These are phyloP conservation scores for Sporophila hypoxantha DNA, from an alignment of 2,113 vertebrate genomes.

Conservation along the genomic window DNA sequence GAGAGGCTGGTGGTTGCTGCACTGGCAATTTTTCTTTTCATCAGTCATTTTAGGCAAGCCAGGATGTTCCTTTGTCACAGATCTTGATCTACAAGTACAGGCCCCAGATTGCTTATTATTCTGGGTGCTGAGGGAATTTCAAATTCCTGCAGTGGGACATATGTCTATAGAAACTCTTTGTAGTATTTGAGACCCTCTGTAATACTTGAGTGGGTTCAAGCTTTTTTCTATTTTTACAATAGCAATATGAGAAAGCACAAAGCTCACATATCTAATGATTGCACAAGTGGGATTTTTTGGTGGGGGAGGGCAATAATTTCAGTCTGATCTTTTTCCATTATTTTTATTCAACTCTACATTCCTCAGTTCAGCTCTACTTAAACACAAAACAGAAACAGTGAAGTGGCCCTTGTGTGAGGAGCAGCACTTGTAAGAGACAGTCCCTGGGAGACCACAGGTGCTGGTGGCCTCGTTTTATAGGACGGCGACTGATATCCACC, in stretches of 20 bases:
- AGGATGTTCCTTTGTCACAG: background rate
- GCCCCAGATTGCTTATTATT: background rate
- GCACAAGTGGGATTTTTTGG: background rate
- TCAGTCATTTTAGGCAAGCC: background rate
- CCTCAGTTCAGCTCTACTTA: background rate
- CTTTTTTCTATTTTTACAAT: constrained; percentile 4
- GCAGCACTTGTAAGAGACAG: constrained; percentile 31
- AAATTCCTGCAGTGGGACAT: background rate
- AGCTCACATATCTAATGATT: constrained; percentile 9
- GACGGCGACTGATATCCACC: constrained; percentile 16
- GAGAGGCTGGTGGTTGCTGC: background rate
- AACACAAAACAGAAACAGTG: background rate
- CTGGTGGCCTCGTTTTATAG: constrained; percentile 7
- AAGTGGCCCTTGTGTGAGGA: background rate
- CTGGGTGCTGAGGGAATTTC: background rate
- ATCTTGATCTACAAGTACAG: background rate
- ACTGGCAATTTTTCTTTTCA: background rate
- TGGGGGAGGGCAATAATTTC: background rate
- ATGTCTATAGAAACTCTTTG: background rate
- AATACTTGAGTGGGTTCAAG: background rate
- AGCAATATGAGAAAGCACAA: constrained; percentile 26
- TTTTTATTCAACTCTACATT: constrained; percentile 21
- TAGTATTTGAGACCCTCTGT: constrained; percentile 2
- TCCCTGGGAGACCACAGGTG: constrained; percentile 39
- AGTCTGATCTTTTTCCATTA: background rate